A percentile compares a stretch with the other conserved stretches of the same genome.
phyloP scores from a whole-genome alignment of 2,113 vertebrate genomes.

The Oncorhynchus tshawytscha region DNA sequence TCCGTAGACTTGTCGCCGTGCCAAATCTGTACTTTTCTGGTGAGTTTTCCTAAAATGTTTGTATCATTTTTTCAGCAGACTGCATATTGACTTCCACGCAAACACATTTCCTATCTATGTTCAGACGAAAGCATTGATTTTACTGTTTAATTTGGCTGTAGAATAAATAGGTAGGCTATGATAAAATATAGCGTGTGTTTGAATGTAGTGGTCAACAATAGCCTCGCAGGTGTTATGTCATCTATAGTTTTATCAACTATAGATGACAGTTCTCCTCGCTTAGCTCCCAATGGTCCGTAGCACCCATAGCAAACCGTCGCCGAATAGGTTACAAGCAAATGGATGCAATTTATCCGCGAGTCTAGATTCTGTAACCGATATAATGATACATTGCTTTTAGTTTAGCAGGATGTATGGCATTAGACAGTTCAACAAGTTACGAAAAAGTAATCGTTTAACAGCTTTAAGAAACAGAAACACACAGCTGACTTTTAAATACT shows the following conservation, averaged over 20 bases:
- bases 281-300: too few relatives aligned
- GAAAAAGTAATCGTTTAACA: too few relatives aligned
- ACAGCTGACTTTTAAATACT: too few relatives aligned
- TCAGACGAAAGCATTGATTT: background rate
- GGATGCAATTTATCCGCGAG: too few relatives aligned
- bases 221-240: background rate
- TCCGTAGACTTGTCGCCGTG: conserved; percentile 65
- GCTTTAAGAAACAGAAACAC: too few relatives aligned
- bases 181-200: background rate
- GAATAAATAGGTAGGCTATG: background rate
- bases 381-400: too few relatives aligned
- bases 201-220: background rate
- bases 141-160: background rate
- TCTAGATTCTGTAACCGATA: too few relatives aligned
- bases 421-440: too few relatives aligned
- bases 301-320: too few relatives aligned
- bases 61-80: background rate
- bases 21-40: conserved; percentile 60
- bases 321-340: too few relatives aligned
- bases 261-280: background rate
- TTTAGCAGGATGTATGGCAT: too few relatives aligned
- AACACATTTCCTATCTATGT: background rate
- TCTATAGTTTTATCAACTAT: too few relatives aligned
- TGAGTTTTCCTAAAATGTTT: conserved; percentile 51
- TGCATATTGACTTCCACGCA: background rate